These are phyloP conservation scores for Brenthis ino DNA, from an alignment of 2,888 invertebrate genomes.

Conservation along the genomic window DNA sequence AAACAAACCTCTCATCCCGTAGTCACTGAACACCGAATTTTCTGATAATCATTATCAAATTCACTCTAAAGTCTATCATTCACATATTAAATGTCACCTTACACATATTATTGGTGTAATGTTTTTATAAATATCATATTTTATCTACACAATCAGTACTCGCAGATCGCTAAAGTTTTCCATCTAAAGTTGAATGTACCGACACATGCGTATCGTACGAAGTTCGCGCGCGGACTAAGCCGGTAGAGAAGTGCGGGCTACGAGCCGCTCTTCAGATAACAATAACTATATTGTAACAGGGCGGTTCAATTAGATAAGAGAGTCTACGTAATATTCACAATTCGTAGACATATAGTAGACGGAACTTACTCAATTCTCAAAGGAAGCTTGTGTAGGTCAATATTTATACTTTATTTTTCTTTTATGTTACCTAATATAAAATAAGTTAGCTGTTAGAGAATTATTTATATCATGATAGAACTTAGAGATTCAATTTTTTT, in stretches of 20 bases:
- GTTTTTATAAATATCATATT: conserved; percentile 27
- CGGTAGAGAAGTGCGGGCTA: conserved; percentile 24
- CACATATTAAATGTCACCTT: conserved; percentile 46
- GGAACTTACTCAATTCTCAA: neutral
- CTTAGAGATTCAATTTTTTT: too few relatives aligned
- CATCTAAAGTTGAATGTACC: conserved; percentile 52
- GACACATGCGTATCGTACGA: conserved; percentile 50
- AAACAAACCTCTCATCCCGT: conserved; percentile 63
- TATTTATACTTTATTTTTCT: too few relatives aligned
- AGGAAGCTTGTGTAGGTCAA: too few relatives aligned
- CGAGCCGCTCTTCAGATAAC: conserved; percentile 38
- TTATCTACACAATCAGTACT: neutral
- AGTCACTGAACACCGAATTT: conserved; percentile 46
- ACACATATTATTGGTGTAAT: conserved; percentile 35
- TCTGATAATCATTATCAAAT: conserved; percentile 40
- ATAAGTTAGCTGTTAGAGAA: too few relatives aligned
- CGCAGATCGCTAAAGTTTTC: conserved; percentile 62
- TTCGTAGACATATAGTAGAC: conserved; percentile 14
- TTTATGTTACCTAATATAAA: too few relatives aligned
- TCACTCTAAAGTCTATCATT: conserved; percentile 27
- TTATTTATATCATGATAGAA: too few relatives aligned
- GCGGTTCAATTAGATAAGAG: conserved; percentile 41
- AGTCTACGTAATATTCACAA: conserved; percentile 35
- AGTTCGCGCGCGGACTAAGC: conserved; percentile 55
- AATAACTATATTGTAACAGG: conserved; percentile 40